These are phyloP conservation scores for Drosophila paulistorum DNA, from an alignment of 1,140 invertebrate species.

Conservation along the genomic window DNA sequence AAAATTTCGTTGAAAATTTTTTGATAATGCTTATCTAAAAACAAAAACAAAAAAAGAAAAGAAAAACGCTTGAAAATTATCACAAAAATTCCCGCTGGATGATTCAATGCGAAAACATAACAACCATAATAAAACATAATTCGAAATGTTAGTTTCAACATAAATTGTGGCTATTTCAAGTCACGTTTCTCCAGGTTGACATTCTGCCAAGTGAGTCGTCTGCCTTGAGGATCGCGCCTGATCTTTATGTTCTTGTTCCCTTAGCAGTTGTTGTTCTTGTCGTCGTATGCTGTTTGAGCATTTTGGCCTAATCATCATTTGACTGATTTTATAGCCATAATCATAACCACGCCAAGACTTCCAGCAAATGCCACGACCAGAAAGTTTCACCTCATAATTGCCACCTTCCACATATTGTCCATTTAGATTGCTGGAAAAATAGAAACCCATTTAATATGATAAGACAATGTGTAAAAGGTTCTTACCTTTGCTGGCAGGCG, in stretches of 20 bases:
- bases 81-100: not conserved
- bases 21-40: slow-evolving; percentile 32
- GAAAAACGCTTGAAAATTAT: slow-evolving; percentile 23
- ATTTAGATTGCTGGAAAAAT: slow-evolving; percentile 55
- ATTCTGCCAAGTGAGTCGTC: not conserved
- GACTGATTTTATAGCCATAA: slow-evolving; percentile 61
- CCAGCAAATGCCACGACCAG: slow-evolving; percentile 66
- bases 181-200: too few species aligned
- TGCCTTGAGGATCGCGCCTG: not conserved
- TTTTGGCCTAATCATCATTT: slow-evolving; percentile 74
- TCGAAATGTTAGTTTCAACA: not conserved
- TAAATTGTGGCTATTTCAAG: not conserved
- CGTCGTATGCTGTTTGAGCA: slow-evolving; percentile 45
- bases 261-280: slow-evolving; percentile 6
- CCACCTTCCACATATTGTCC: slow-evolving; percentile 63
- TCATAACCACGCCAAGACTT: slow-evolving; percentile 69
- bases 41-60: slow-evolving; percentile 21
- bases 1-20: slow-evolving; percentile 22
- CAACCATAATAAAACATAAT: slow-evolving; percentile 13
- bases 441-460: not conserved
- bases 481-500: slow-evolving; percentile 68
- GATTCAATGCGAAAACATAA: slow-evolving; percentile 6
- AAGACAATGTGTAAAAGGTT: not conserved
- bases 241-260: not conserved
- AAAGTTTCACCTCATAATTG: slow-evolving; percentile 52